phyloP scores from a whole-genome alignment of 2,797 vertebrate genomes.

The Tapirus indicus region DNA sequence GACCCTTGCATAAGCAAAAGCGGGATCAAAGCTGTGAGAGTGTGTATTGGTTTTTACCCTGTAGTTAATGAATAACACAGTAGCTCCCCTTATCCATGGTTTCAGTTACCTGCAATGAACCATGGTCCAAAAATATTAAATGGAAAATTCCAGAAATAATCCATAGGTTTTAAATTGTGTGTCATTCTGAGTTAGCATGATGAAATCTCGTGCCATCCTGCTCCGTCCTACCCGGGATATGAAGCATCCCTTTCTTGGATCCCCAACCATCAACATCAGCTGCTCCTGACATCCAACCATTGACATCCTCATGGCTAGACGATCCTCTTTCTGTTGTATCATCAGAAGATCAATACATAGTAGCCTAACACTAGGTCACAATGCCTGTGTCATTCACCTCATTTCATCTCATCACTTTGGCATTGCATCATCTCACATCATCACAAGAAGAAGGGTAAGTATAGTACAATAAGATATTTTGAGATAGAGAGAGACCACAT shows the following conservation, averaged over 20 bases:
- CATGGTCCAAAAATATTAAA: neutral
- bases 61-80: conserved; percentile 44
- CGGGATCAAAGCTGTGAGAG: neutral
- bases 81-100: neutral
- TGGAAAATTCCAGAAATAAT: neutral
- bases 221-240: neutral
- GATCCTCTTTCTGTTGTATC: too few species aligned
- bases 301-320: neutral
- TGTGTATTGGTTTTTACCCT: conserved; percentile 38
- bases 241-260: neutral
- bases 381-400: too few species aligned
- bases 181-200: neutral
- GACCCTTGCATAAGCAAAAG: neutral
- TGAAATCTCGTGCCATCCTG: neutral
- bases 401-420: too few species aligned
- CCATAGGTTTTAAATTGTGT: neutral
- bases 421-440: too few species aligned
- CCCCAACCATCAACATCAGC: too few species aligned
- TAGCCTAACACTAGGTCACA: too few species aligned
- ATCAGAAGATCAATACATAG: too few species aligned
- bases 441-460: too few species aligned
- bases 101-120: neutral
- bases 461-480: neutral
- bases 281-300: too few species aligned
- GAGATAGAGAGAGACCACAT: neutral